Percentiles rank a stretch among this genome's conserved stretches.
Evolutionary conservation across 1,140 invertebrate genomes (phyloP).

Genomic region (Aricia agestis): DNA sequence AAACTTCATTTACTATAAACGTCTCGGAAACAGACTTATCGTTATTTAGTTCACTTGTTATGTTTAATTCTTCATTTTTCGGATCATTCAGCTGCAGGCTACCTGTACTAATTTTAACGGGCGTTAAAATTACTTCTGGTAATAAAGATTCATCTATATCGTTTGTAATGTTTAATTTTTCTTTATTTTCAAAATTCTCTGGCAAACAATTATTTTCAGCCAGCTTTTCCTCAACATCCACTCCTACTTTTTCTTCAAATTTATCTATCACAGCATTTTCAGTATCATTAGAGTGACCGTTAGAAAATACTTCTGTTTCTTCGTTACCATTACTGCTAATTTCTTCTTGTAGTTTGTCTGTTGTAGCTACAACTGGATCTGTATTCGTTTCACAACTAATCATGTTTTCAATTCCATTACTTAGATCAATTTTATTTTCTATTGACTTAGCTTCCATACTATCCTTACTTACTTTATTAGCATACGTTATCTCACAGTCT

Average conservation of each 20-base stretch:
- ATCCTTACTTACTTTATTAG: slow-evolving; percentile 59
- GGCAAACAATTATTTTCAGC: not conserved
- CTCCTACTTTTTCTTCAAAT: not conserved
- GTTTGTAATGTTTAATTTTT: not conserved
- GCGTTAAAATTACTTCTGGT: not conserved
- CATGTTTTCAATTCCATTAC: slow-evolving; percentile 25
- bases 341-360: slow-evolving; percentile 7
- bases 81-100: not conserved
- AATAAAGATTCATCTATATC: not conserved
- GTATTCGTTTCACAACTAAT: not conserved
- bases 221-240: not conserved
- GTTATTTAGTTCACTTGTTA: not conserved
- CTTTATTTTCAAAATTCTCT: not conserved
- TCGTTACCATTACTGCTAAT: not conserved
- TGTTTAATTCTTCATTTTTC: not conserved
- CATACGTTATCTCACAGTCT: slow-evolving; percentile 64
- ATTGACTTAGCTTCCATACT: slow-evolving; percentile 64
- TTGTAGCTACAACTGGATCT: not conserved
- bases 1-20: slow-evolving; percentile 1
- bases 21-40: not conserved
- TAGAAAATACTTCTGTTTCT: not conserved
- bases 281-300: not conserved
- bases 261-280: not conserved
- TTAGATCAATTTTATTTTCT: slow-evolving; percentile 40
- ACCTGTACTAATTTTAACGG: not conserved